These are phyloP conservation scores for Accipiter virgatus DNA, from an alignment of 2,113 vertebrate genomes.

Conservation along the genomic window DNA sequence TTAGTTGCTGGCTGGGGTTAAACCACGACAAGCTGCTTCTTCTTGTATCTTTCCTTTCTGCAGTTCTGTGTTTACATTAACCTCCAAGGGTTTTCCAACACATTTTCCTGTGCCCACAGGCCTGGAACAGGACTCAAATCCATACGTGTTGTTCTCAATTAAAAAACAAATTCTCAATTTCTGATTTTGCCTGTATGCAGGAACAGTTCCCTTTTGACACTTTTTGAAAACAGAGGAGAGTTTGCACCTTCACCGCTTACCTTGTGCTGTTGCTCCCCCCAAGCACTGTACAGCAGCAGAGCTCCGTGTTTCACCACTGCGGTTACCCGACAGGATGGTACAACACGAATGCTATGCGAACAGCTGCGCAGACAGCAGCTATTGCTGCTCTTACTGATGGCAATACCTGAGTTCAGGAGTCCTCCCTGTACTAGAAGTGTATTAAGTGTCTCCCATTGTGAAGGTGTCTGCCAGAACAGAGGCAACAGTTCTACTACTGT, in stretches of 20 bases:
- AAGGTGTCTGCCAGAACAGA: background rate
- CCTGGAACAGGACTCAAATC: background rate
- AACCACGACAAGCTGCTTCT: background rate
- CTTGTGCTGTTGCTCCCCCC: fast-evolving
- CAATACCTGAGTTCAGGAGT: background rate
- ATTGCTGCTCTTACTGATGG: background rate
- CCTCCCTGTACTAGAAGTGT: background rate
- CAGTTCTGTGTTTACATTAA: background rate
- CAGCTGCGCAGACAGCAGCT: background rate
- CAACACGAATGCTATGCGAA: background rate
- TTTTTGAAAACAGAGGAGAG: too few relatives aligned
- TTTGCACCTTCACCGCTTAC: background rate
- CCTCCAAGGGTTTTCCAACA: background rate
- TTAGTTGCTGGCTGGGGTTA: too few relatives aligned
- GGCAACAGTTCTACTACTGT: background rate
- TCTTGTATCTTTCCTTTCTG: background rate
- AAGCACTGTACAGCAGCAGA: too few relatives aligned
- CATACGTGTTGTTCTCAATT: background rate
- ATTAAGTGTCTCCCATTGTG: background rate
- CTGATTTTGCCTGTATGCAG: background rate
- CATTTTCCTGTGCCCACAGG: background rate
- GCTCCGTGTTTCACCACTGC: fast-evolving
- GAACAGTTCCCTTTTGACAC: background rate
- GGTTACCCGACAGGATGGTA: background rate
- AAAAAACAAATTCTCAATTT: background rate